These are phyloP conservation scores for Falco columbarius DNA, from an alignment of 2,797 vertebrate species.

Conservation along the genomic window DNA sequence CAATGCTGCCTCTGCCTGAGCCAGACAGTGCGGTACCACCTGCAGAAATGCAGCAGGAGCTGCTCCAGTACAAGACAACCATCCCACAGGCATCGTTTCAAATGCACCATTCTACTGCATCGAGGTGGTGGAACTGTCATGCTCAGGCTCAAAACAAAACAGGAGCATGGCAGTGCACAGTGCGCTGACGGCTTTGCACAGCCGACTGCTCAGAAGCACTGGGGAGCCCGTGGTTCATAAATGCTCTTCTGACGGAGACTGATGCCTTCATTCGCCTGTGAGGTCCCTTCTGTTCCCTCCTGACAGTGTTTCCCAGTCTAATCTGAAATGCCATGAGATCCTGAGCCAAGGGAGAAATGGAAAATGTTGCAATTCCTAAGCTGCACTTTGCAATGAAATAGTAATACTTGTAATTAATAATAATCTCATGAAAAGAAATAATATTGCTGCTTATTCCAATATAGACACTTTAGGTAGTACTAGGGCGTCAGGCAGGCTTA, in stretches of 20 bases:
- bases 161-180: neutral
- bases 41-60: neutral
- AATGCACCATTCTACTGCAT: neutral
- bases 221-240: neutral
- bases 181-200: neutral
- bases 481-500: slow-evolving; percentile 26
- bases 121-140: neutral
- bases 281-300: neutral
- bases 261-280: neutral
- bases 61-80: neutral
- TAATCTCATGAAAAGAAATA: neutral
- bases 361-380: slow-evolving; percentile 25
- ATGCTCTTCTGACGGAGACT: neutral
- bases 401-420: slow-evolving; percentile 27
- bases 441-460: neutral
- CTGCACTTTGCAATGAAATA: slow-evolving; percentile 8
- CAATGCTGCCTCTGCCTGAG: neutral
- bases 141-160: neutral
- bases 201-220: neutral
- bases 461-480: neutral
- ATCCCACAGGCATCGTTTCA: neutral
- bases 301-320: neutral
- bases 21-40: neutral
- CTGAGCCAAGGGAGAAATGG: neutral
- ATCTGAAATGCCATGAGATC: neutral